phyloP scores from a whole-genome alignment of 2,888 invertebrate species.

The Helobdella robusta region DNA sequence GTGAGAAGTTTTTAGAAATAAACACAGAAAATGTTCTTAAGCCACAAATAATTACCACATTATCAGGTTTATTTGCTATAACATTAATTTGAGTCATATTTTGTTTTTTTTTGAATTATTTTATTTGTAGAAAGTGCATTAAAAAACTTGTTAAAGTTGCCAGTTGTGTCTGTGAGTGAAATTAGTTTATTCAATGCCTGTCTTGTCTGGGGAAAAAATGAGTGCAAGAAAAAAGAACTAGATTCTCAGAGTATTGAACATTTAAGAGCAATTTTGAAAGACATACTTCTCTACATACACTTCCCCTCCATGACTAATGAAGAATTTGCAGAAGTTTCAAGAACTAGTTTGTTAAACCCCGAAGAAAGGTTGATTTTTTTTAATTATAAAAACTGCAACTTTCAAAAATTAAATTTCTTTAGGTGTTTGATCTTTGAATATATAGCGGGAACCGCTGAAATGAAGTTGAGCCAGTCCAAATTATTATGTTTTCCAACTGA shows the following conservation, averaged over 20 bases:
- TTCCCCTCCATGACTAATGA: slow-evolving; percentile 38
- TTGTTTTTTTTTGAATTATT: background rate
- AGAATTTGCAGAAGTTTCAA: slow-evolving; percentile 31
- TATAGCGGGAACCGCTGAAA: slow-evolving; percentile 24
- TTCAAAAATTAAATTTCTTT: background rate
- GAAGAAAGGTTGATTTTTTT: slow-evolving; percentile 25
- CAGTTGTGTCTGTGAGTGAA: slow-evolving; percentile 58
- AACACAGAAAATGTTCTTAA: slow-evolving; percentile 55
- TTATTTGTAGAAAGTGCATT: slow-evolving; percentile 9
- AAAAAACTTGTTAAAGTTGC: slow-evolving; percentile 56
- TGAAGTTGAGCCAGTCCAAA: background rate
- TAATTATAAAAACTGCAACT: background rate
- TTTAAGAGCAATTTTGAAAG: slow-evolving; percentile 35
- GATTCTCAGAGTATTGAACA: background rate
- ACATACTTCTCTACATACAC: slow-evolving; percentile 37
- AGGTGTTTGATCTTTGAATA: slow-evolving; percentile 31
- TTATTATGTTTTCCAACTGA: slow-evolving; percentile 16
- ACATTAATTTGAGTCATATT: background rate
- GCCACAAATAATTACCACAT: slow-evolving; percentile 56
- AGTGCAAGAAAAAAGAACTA: slow-evolving; percentile 33
- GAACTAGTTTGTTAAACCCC: slow-evolving; percentile 26
- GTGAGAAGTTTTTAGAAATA: slow-evolving; percentile 59
- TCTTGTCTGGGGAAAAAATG: slow-evolving; percentile 37
- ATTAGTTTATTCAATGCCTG: slow-evolving; percentile 36
- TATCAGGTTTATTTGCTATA: slow-evolving; percentile 56